phyloP scores from a whole-genome alignment of 2,797 vertebrate species.

The Odontamblyopus rebecca region DNA sequence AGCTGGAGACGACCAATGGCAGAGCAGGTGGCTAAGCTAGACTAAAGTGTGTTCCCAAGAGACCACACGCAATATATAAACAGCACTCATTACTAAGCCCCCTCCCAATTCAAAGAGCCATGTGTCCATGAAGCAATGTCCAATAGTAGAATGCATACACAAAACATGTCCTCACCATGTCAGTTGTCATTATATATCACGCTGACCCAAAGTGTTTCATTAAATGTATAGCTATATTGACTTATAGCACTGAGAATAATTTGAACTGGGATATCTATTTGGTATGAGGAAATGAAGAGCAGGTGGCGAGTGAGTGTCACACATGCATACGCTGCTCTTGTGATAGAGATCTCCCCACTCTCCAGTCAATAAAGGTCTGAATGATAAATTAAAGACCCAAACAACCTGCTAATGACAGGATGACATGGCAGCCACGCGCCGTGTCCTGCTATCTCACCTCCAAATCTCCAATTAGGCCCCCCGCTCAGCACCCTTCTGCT shows the following conservation, averaged over 20 bases:
- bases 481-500: constrained; percentile 18
- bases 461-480: constrained; percentile 54
- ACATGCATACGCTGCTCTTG: constrained; percentile 24
- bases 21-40: constrained; percentile 82
- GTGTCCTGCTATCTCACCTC: constrained; percentile 52
- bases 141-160: constrained; percentile 41
- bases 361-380: constrained; percentile 74
- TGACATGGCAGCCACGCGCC: constrained; percentile 67
- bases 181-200: constrained; percentile 45
- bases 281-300: constrained; percentile 72
- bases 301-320: constrained; percentile 61
- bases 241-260: constrained; percentile 24
- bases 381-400: constrained; percentile 77
- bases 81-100: constrained; percentile 38
- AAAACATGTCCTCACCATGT: constrained; percentile 52
- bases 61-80: constrained; percentile 52
- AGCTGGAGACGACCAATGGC: constrained; percentile 61
- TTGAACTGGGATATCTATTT: constrained; percentile 63
- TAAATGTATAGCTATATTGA: constrained; percentile 11
- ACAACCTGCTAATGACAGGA: constrained; percentile 75
- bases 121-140: constrained; percentile 30
- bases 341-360: constrained; percentile 72
- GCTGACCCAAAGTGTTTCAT: constrained; percentile 20
- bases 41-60: constrained; percentile 74
- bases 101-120: constrained; percentile 32